Base-by-base conservation (phyloP, 2,113 vertebrate species). In the Dolichotis patagonum region DNA sequence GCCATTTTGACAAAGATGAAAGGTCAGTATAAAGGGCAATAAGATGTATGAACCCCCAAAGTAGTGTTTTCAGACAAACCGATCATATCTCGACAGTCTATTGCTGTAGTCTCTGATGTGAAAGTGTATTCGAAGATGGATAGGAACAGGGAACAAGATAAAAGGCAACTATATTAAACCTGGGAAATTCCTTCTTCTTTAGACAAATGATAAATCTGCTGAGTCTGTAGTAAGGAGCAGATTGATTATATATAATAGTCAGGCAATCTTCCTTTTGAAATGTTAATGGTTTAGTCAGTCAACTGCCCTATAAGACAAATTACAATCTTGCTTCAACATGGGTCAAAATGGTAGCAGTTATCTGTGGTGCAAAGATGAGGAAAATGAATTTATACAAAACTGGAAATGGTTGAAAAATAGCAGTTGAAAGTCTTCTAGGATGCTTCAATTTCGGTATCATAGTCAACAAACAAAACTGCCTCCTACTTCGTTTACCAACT, bases 1-100 rank as follows among this genome's bases (percentile, higher is more conserved):
- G 82, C 84, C 35, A 94, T 77, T 95, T 49, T 92, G 84, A 96
- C 77, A 93, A 97, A 96, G 81, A 96, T 56, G 19, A 86, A 96
- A 97, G 60, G 49, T 96, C 86, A 88, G 26, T n/a, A 82, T 43
- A 92, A 94, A 94, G 69, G 65, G 52, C 60, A 96, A 26, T 75
- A 81, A 97, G 90, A 97, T 88, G 56, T 83, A 91, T 83, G 94
- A 97, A 94, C 54, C 71, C 75, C 80, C 1, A 62, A 73, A 90
- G 81, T 56, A 85, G 60, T 85, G 9, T 95, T 97, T 96, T 96
- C 62, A 95, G 88, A 96, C 17, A 97, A 92, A 92, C 24, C 1
- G 41, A 96, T 94, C 63, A 43, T 91, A 93, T 90, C 71, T 67
- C 90, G 84, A 94, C n/a, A 97, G 71, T 35, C 69, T 90, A 92